Conservation (phyloP, 2,888 invertebrate genomes). For the Acrobasis consociella region DNA sequence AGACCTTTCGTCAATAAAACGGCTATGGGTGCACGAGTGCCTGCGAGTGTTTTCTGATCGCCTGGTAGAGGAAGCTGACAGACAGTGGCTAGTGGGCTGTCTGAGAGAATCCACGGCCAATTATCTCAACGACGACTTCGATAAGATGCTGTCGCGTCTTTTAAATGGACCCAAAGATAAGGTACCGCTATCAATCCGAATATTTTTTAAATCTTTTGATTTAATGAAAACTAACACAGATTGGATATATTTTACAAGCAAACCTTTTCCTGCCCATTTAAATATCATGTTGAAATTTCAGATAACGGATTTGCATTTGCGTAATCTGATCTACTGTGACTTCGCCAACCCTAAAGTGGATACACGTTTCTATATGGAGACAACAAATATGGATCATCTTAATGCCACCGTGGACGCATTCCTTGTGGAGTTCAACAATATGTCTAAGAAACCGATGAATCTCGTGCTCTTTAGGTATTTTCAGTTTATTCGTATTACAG, state of each 20-base stretch:
- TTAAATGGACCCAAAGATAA: constrained; percentile 48
- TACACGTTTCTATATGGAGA: constrained; percentile 93
- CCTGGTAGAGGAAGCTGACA: constrained; percentile 91
- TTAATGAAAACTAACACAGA: no score
- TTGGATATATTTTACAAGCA: no score
- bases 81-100: constrained; percentile 90
- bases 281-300: constrained; percentile 43
- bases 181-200: constrained; percentile 32
- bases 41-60: constrained; percentile 96
- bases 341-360: constrained; percentile 97
- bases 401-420: constrained; percentile 93
- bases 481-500: not conserved
- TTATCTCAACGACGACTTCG: constrained; percentile 86
- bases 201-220: no score
- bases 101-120: constrained; percentile 83
- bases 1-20: constrained; percentile 91
- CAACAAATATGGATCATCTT: constrained; percentile 90
- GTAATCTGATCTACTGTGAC: constrained; percentile 96
- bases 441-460: constrained; percentile 98
- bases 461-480: constrained; percentile 92
- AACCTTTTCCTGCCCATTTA: not conserved
- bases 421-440: constrained; percentile 95
- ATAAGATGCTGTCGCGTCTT: constrained; percentile 87
- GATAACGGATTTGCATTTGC: constrained; percentile 91
- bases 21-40: constrained; percentile 97